phyloP scores from a whole-genome alignment of 2,113 vertebrate species.

The Bufo bufo region DNA sequence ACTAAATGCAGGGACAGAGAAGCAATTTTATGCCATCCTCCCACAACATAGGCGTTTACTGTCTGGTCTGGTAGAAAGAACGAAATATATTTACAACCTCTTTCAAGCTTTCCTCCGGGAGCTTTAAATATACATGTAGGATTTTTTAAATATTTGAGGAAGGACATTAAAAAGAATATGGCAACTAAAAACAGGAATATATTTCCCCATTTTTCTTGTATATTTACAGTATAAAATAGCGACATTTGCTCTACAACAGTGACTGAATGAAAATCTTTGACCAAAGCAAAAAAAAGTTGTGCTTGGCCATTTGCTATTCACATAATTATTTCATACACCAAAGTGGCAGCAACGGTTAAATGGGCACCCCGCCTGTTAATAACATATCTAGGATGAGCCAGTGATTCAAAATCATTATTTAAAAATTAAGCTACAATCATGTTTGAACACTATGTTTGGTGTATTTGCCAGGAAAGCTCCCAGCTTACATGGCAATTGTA shows the following conservation, averaged over 20 bases:
- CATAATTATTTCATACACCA: too few relatives aligned
- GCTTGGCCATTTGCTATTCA: too few relatives aligned
- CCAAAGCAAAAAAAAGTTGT: not conserved
- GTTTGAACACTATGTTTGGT: too few relatives aligned
- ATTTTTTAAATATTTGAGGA: not conserved
- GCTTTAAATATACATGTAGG: conserved; percentile 26
- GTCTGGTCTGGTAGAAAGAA: conserved; percentile 55
- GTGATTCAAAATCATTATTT: too few relatives aligned
- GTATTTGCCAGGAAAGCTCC: too few relatives aligned
- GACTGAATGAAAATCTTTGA: not conserved
- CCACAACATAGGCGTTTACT: conserved; percentile 39
- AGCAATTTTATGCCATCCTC: conserved; percentile 59
- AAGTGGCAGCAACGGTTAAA: too few relatives aligned
- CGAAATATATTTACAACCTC: conserved; percentile 52
- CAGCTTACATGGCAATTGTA: too few relatives aligned
- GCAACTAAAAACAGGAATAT: not conserved
- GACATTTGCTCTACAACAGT: not conserved
- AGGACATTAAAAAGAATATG: not conserved
- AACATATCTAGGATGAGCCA: too few relatives aligned
- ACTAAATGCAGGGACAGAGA: conserved; percentile 60
- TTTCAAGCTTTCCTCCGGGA: conserved; percentile 5
- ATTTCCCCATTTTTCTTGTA: not conserved
- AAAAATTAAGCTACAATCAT: too few relatives aligned
- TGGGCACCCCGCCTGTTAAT: too few relatives aligned
- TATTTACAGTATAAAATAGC: conserved; percentile 6